Conservation (phyloP, 2,888 invertebrate species). For the Endotricha flammealis region DNA sequence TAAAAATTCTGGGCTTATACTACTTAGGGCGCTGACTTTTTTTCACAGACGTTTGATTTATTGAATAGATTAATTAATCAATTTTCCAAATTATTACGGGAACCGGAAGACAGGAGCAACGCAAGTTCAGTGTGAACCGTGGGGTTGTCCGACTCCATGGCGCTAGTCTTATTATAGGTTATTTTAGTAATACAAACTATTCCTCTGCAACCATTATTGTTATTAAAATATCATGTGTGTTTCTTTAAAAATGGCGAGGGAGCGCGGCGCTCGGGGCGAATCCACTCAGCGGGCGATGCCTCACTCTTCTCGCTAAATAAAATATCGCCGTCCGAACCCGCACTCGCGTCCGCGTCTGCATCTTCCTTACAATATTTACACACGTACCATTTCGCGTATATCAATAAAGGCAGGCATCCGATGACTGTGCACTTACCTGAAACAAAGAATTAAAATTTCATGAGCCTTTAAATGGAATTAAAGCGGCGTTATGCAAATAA, state of each 20-base stretch:
- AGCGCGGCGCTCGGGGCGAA: slow-evolving; percentile 8
- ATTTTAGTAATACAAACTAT: too few relatives aligned
- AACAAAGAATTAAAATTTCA: slow-evolving; percentile 20
- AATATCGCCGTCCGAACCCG: slow-evolving; percentile 30
- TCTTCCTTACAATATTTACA: slow-evolving; percentile 22
- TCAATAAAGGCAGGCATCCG: slow-evolving; percentile 10
- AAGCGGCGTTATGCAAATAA: slow-evolving; percentile 16
- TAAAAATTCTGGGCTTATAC: too few relatives aligned
- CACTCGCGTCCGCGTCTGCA: slow-evolving; percentile 19
- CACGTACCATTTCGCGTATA: slow-evolving; percentile 14
- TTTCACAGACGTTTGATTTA: too few relatives aligned
- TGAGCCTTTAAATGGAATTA: slow-evolving; percentile 15
- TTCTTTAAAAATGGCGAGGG: slow-evolving; percentile 13
- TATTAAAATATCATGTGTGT: slow-evolving; percentile 15
- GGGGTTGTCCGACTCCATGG: too few relatives aligned
- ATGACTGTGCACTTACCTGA: slow-evolving; percentile 18
- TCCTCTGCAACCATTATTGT: too few relatives aligned
- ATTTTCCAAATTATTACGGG: too few relatives aligned
- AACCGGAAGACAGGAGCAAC: too few relatives aligned
- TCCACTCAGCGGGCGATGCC: slow-evolving; percentile 16
- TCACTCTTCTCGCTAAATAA: slow-evolving; percentile 34
- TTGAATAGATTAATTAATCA: too few relatives aligned
- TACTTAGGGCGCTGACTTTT: too few relatives aligned
- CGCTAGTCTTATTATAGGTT: too few relatives aligned
- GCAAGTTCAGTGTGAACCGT: too few relatives aligned